Percentiles rank a stretch among this genome's conserved stretches.
Conservation (phyloP, 2,888 invertebrate species). For the Coenonympha arcania region DNA sequence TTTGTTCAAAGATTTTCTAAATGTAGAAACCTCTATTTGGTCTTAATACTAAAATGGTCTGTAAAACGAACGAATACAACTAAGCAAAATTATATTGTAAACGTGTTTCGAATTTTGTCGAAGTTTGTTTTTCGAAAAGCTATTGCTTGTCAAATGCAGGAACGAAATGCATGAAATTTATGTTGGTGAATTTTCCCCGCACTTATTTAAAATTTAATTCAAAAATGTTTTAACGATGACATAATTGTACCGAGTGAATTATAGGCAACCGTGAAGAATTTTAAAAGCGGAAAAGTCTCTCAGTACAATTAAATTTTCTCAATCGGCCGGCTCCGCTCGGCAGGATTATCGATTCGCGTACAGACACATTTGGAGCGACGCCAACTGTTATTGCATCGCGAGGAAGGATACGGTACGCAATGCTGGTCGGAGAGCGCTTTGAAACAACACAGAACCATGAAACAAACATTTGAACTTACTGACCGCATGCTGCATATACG, state of each 20-base stretch:
- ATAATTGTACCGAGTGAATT: neutral
- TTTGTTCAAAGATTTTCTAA: too few relatives aligned
- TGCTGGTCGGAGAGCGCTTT: constrained; percentile 38
- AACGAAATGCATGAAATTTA: neutral
- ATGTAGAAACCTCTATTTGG: too few relatives aligned
- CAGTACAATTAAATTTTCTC: constrained; percentile 30
- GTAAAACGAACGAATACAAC: too few relatives aligned
- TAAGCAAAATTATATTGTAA: neutral
- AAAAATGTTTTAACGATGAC: neutral
- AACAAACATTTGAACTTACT: neutral
- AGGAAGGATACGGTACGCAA: constrained; percentile 24
- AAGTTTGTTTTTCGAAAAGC: neutral
- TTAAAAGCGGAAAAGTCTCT: constrained; percentile 3
- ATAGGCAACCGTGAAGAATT: neutral
- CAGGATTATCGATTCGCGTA: constrained; percentile 53
- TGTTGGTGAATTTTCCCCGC: neutral
- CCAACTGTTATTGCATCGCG: constrained; percentile 65
- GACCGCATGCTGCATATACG: too few relatives aligned
- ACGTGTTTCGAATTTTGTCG: too few relatives aligned
- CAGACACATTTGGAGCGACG: constrained; percentile 56
- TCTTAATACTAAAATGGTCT: too few relatives aligned
- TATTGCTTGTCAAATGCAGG: neutral
- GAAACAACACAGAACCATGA: constrained; percentile 26
- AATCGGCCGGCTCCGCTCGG: constrained; percentile 32
- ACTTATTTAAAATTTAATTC: neutral